Evolutionary conservation across 2,113 vertebrate species (phyloP).

Genomic region (Prolemur simus): DNA sequence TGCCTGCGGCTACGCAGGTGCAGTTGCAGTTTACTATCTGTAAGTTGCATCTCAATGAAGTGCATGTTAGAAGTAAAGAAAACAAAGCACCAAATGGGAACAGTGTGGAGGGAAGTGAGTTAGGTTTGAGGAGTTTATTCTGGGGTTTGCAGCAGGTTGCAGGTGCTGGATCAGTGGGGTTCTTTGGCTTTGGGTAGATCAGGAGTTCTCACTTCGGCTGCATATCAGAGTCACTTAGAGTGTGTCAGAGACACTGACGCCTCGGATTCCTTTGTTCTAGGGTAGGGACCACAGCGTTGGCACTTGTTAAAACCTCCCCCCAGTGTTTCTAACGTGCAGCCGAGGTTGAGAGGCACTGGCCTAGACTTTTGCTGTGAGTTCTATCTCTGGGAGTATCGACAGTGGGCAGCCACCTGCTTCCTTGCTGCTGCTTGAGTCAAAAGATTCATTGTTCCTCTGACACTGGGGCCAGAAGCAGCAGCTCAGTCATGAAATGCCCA

Average conservation of each 20-base stretch:
- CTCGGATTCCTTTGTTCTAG: not conserved
- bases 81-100: no score
- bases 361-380: not conserved
- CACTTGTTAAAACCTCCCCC: not conserved
- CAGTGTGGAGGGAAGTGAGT: rapidly evolving
- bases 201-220: not conserved
- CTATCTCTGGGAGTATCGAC: no score
- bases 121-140: not conserved
- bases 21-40: not conserved
- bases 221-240: rapidly evolving
- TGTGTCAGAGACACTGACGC: not conserved
- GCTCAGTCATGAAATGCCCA: not conserved
- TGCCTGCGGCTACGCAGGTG: not conserved
- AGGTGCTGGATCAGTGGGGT: rapidly evolving
- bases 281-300: not conserved
- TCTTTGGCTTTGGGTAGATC: not conserved
- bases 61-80: not conserved
- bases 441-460: no score
- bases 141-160: rapidly evolving
- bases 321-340: not conserved
- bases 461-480: not conserved
- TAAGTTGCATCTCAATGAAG: rapidly evolving
- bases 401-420: rapidly evolving
- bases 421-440: not conserved
- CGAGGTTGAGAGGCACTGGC: not conserved